Conservation (phyloP, 2,888 invertebrate species). For the Bombylius major region DNA sequence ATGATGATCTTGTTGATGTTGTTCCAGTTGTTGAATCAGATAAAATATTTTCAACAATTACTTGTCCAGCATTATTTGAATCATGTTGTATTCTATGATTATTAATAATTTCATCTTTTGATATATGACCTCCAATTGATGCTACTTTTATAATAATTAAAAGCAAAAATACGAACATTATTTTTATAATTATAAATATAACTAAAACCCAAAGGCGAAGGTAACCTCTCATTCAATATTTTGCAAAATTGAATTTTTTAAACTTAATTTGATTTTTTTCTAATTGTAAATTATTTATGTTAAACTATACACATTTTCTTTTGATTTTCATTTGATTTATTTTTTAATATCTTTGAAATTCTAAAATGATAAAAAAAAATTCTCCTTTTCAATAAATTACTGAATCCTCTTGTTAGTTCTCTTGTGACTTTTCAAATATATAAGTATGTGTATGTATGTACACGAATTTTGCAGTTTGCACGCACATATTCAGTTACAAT, state of each 20-base stretch:
- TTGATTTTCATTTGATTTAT: too few relatives aligned
- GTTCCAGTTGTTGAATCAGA: background rate
- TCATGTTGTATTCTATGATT: background rate
- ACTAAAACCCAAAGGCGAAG: background rate
- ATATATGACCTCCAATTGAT: slow-evolving; percentile 9
- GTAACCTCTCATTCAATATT: background rate
- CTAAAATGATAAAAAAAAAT: too few relatives aligned
- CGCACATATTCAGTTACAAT: too few relatives aligned
- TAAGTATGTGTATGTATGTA: too few relatives aligned
- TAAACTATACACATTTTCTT: too few relatives aligned
- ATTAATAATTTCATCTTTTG: slow-evolving; percentile 4
- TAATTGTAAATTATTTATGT: too few relatives aligned
- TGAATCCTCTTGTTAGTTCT: too few relatives aligned
- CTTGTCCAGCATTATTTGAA: background rate
- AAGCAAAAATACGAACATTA: slow-evolving; percentile 9
- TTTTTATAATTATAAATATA: background rate
- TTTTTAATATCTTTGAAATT: too few relatives aligned
- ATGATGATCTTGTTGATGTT: background rate
- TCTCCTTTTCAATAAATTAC: too few relatives aligned
- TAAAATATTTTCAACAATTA: slow-evolving; percentile 1
- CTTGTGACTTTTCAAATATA: too few relatives aligned
- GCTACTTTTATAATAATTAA: slow-evolving; percentile 7
- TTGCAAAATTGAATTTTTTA: background rate
- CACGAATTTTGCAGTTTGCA: too few relatives aligned
- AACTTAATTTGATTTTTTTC: too few relatives aligned